Base-by-base conservation (phyloP, 2,797 vertebrate species). In the Coregonus sp. region DNA sequence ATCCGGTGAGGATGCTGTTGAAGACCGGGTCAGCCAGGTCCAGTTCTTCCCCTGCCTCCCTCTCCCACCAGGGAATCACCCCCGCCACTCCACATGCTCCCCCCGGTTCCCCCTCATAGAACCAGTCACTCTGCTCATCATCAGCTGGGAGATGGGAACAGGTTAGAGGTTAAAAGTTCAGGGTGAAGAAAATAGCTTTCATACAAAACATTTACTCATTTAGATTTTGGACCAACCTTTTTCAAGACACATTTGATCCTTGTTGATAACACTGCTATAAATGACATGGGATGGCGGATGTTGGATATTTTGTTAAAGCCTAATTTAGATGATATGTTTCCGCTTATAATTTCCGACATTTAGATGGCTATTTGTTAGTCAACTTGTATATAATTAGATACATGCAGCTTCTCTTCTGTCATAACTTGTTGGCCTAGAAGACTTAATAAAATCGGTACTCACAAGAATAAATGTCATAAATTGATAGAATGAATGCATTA, bases 121-220 rank as follows among this genome's bases (percentile, higher is more conserved):
- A 98, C 98, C 98, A 99, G 87, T 99, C 98, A 4, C 98, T 99
- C 90, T 99, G 98, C 72, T 99, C 98, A 70, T 99, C 98, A 1
- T 99, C 98, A 29, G 94, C 98, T 99, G 84, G 74, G 61, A 70
- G 11, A 54, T 20, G 61, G 25, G 61, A 63, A 33, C 9, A 47
- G 40, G 40, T 11, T 47, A 47, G 2, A 47, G 11, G 40, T 47
- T 47, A 11, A 47, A 2, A 2, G 40, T 47, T 47, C 40, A 47
- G 40, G 40, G 40, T 47, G 11, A 11, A 0, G 40, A 47, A 47
- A 47, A 47, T 47, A 47, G 40, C 11, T 47, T 47, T 47, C 40
- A 47, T 47, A 47, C 9, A 11, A 47, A 47, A 47, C 9, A 47
- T 47, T 47, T 47, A 47, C 40, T 47, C 40, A 40, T 40, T 40